Percentiles rank a stretch among this genome's conserved stretches.
Conservation (phyloP, 92 coral and sea anemone species). For the Palythoa grandis region DNA sequence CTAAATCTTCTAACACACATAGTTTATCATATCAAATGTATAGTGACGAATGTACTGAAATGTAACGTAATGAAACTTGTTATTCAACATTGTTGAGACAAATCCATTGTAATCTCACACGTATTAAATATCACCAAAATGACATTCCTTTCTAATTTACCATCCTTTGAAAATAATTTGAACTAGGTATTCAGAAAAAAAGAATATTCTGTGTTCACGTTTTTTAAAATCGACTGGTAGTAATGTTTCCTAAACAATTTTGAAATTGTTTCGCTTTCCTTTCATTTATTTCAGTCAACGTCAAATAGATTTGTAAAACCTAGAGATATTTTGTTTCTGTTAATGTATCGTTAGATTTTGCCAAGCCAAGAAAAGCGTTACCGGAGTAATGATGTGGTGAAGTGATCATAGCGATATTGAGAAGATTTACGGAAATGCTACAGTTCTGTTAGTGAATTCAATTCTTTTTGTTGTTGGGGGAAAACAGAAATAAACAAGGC, state of each 20-base stretch:
- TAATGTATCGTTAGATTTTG: neutral
- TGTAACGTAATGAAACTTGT: neutral
- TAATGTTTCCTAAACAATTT: neutral
- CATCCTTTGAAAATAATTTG: constrained; percentile 6
- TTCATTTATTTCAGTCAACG: neutral
- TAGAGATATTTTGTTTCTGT: neutral
- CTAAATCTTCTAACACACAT: no score
- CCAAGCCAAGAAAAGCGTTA: neutral
- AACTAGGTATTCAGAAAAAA: constrained; percentile 3
- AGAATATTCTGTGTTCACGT: neutral
- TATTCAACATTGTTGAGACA: neutral
- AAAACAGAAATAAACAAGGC: neutral
- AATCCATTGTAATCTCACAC: neutral
- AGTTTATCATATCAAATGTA: neutral
- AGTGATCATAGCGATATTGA: neutral
- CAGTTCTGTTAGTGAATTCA: neutral
- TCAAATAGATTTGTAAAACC: neutral
- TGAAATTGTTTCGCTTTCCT: neutral
- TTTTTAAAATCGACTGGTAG: constrained; percentile 12
- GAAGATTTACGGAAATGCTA: neutral
- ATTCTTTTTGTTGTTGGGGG: neutral
- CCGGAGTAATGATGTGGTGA: neutral
- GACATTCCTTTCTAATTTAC: constrained; percentile 7
- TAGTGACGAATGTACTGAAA: neutral
- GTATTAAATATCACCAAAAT: constrained; percentile 21